These are phyloP conservation scores for Eilema depressum DNA, from an alignment of 2,888 invertebrate genomes.

Conservation along the genomic window DNA sequence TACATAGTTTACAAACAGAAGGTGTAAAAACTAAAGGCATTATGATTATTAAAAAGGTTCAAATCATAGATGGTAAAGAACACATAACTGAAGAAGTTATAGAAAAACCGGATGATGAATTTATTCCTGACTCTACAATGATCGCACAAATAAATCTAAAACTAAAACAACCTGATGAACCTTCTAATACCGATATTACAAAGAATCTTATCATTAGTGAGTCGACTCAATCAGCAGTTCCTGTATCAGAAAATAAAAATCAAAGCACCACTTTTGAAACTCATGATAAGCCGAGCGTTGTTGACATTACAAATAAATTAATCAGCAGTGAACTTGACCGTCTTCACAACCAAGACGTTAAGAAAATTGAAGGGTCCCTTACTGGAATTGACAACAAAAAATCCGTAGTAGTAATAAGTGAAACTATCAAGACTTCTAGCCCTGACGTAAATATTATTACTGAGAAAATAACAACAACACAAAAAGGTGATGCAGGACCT, in stretches of 20 bases:
- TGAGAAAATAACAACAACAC: slow-evolving; percentile 23
- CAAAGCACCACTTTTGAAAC: not conserved
- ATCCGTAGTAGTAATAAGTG: not conserved
- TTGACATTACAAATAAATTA: not conserved
- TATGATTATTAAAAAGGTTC: slow-evolving; percentile 88
- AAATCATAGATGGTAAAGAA: slow-evolving; percentile 92
- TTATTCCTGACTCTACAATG: slow-evolving; percentile 64
- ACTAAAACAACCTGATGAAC: slow-evolving; percentile 45
- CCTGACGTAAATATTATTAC: slow-evolving; percentile 26
- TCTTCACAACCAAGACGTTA: not conserved
- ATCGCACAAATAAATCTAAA: slow-evolving; percentile 67
- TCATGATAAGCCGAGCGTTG: slow-evolving; percentile 1
- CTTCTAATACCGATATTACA: slow-evolving; percentile 29
- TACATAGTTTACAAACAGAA: slow-evolving; percentile 65
- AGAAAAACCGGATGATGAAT: slow-evolving; percentile 84
- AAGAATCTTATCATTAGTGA: slow-evolving; percentile 54
- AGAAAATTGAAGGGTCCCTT: not conserved
- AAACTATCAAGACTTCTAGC: slow-evolving; percentile 6
- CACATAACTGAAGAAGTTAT: slow-evolving; percentile 91
- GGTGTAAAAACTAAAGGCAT: slow-evolving; percentile 71
- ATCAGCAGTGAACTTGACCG: not conserved
- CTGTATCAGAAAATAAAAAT: slow-evolving; percentile 10
- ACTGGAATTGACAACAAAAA: not conserved
- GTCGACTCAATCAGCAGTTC: slow-evolving; percentile 41
- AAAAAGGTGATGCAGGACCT: slow-evolving; percentile 18